Percentiles rank a stretch among this genome's conserved stretches.
Conservation (phyloP, 2,113 vertebrate genomes). For the Trogon melanurus region DNA sequence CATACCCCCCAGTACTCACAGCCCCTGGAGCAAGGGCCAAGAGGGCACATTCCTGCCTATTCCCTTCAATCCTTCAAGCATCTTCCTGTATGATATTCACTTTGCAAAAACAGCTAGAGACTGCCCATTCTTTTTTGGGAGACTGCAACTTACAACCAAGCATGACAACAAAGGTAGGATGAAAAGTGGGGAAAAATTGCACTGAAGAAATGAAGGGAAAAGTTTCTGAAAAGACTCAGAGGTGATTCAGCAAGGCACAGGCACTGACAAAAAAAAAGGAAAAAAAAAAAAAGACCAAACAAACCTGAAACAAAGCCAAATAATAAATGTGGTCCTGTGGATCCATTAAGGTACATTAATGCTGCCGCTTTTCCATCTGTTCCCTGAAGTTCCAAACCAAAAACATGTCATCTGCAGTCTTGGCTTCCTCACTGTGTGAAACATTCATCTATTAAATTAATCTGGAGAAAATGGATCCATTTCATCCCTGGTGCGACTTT, state of each 20-base stretch:
- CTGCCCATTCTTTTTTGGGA: neutral
- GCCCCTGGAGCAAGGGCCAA: neutral
- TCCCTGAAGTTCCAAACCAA: constrained; percentile 28
- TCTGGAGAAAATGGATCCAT: constrained; percentile 33
- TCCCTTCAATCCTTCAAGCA: neutral
- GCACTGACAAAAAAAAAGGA: neutral
- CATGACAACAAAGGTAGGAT: neutral
- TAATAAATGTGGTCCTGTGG: neutral
- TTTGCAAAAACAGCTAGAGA: neutral
- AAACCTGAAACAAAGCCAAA: neutral
- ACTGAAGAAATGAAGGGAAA: neutral
- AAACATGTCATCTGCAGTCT: constrained; percentile 28
- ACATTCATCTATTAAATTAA: constrained; percentile 33
- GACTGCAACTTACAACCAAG: neutral
- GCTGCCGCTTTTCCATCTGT: constrained; percentile 36
- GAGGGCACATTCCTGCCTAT: neutral
- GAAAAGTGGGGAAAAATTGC: neutral
- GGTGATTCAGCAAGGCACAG: neutral
- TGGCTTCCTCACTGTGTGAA: constrained; percentile 29
- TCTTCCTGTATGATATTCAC: accelerated
- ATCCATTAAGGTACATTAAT: constrained; percentile 39
- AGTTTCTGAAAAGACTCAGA: neutral
- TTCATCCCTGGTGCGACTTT: neutral
- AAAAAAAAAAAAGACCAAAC: neutral
- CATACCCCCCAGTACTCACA: accelerated